Base-by-base conservation (phyloP, 2,113 vertebrate genomes). In the Origma solitaria region DNA sequence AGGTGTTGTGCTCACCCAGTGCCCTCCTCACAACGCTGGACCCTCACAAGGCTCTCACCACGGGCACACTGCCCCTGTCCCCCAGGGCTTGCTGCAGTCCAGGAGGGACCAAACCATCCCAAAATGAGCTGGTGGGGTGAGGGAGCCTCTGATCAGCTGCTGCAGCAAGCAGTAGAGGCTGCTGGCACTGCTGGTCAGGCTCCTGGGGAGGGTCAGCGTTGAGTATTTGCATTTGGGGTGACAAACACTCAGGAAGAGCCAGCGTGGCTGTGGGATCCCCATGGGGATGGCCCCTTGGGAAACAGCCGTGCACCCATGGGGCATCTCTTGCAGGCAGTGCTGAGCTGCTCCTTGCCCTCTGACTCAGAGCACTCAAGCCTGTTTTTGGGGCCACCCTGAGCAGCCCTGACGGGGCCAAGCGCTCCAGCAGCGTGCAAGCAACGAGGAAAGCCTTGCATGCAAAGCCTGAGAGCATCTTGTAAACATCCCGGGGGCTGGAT, bases 211-310 rank as follows among this genome's bases (percentile, higher is more conserved):
- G 49, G 38, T 54, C 33, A n/a, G 66, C 0, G 0, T 1, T 23
- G 75, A 13, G 15, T 12, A 1, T 86, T 72, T 86, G 47, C 16
- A 2, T 2, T 3, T 7, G 7, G n/a, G 45, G 30, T 50, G 40
- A 76, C 2, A 35, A 27, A 51, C 68, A 37, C 28, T n/a, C 35
- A 22, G 61, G 0, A 13, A 20, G 15, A 60, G 25, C 40, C 86
- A 51, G 45, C 0, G 0, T 13, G 65, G 30, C n/a, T 0, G 0
- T 3, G 42, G 77, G 35, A 13, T 53, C 40, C 5, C 37, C 70
- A 0, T 12, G 50, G 20, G 51, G 56, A 17, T 33, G 45, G 60
- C 10, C 30, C 18, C 27, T 44, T 1, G 7, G 62, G 62, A 35
- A 28, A 44, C 0, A 7, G 24, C 38, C 27, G 33, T 0, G 3